A percentile compares a stretch with the other conserved stretches of the same genome.
Evolutionary conservation across 2,797 vertebrate genomes (phyloP).

Genomic region (Cynopterus sphinx): DNA sequence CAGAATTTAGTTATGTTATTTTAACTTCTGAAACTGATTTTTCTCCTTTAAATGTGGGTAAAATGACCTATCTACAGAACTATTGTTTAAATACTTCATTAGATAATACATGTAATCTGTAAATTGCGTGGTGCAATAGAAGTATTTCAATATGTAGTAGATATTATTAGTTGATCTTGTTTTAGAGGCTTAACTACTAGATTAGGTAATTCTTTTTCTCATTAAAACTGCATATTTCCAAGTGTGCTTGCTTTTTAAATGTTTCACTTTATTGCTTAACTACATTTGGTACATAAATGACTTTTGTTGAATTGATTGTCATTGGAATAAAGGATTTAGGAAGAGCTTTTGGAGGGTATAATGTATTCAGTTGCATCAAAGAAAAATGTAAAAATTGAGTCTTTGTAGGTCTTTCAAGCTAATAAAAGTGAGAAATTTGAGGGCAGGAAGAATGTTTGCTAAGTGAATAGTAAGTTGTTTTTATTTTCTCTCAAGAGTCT

Average conservation of each 20-base stretch:
- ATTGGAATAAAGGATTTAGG: constrained; percentile 33
- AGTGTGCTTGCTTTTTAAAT: constrained; percentile 40
- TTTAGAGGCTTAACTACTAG: background rate
- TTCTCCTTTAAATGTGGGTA: background rate
- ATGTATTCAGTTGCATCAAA: background rate
- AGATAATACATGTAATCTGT: background rate
- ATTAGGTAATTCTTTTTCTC: constrained; percentile 41
- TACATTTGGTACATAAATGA: background rate
- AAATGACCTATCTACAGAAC: background rate
- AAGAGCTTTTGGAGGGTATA: constrained; percentile 42
- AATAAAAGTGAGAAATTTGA: background rate
- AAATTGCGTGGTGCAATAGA: background rate
- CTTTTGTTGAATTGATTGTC: constrained; percentile 36
- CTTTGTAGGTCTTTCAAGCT: background rate
- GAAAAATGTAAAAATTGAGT: background rate
- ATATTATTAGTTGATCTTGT: background rate
- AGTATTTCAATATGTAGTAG: constrained; percentile 5
- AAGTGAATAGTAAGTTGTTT: constrained; percentile 25
- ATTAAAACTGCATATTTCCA: constrained; percentile 28
- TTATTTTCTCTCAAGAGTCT: background rate
- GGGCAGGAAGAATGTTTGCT: background rate
- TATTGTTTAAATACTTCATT: constrained; percentile 23
- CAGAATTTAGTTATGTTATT: background rate
- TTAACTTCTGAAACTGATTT: constrained; percentile 35
- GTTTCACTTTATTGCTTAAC: constrained; percentile 45